Base-by-base conservation (phyloP, 2,888 invertebrate species). In the Ceramica pisi region DNA sequence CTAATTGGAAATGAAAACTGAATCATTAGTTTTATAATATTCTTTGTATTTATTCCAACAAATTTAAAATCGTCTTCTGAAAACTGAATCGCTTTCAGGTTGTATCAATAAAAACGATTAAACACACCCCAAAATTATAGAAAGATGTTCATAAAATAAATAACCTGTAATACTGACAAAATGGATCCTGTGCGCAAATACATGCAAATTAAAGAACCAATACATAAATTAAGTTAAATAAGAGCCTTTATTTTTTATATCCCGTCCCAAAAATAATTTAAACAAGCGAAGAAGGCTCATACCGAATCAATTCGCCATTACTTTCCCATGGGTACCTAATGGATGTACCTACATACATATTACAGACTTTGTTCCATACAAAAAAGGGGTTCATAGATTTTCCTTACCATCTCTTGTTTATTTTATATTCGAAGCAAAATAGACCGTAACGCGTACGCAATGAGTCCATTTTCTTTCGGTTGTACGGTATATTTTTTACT, bases 271-370 rank as follows among this genome's bases (percentile, higher is more conserved):
- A 82, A 71, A 78, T 81, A 78, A 85, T 85, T 83, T 72, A 76
- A 81, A 79, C 68, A 83, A 78, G 69, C 57, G 69, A 70, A 70
- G 19, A 7, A 62, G 75, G 69, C 59, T 79, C 67, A 82, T 64
- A 83, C 68, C 55, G 67, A 86, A 85, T 86, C 82, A 82, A 84
- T 84, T 73, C 75, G 35, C 75, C 80, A 82, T 86, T 78, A 84
- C 72, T 75, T 67, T 74, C 61, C 62, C 71, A 75, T 83, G 80
- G 72, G 67, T 71, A 53, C 75, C 51, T 71, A 78, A 83, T 78
- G 74, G 76, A 75, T 68, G 46, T 68, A 69, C 74, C 67, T 75
- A 77, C 62, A 65, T 75, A 78, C 69, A 70, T 71, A 77, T 75
- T 75, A 74, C 72, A 65, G 55, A 73, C 64, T 62, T 77, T 78